Conservation (phyloP, 2,113 vertebrate species). For the Periophthalmus modestus region DNA sequence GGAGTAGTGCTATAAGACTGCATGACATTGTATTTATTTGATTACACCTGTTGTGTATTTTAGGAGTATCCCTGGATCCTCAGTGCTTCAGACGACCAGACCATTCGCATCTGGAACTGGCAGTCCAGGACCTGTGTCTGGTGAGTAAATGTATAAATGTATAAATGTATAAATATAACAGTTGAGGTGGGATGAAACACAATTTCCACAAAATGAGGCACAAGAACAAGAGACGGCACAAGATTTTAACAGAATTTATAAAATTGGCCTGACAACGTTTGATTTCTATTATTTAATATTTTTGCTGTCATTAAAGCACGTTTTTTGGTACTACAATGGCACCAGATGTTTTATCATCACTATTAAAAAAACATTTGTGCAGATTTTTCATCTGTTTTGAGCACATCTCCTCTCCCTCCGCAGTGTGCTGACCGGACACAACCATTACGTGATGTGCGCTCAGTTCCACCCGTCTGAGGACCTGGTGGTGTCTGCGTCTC, state of each 20-base stretch:
- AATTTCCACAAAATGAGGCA: too few relatives aligned
- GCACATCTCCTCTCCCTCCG: not conserved
- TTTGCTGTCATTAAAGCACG: too few relatives aligned
- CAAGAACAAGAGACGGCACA: too few relatives aligned
- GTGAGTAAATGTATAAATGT: conserved; percentile 68
- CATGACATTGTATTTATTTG: not conserved
- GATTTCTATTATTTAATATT: too few relatives aligned
- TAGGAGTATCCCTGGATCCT: conserved; percentile 98
- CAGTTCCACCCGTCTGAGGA: conserved; percentile 97
- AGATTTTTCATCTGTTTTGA: not conserved
- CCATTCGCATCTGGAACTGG: conserved; percentile 98
- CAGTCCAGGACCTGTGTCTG: conserved; percentile 96
- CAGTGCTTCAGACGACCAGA: conserved; percentile 96
- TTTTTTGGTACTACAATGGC: too few relatives aligned
- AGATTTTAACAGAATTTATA: too few relatives aligned
- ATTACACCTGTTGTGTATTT: not conserved
- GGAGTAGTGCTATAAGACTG: not conserved
- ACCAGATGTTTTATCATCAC: too few relatives aligned
- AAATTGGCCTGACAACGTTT: too few relatives aligned
- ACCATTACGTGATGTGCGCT: conserved; percentile 98
- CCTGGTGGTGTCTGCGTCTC: conserved; percentile 94
- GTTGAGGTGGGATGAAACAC: too few relatives aligned
- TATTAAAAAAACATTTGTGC: too few relatives aligned
- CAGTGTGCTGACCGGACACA: conserved; percentile 95
- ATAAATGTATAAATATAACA: not conserved